Percentiles rank a stretch among this genome's conserved stretches.
phyloP scores from a whole-genome alignment of 1,140 invertebrate species.

The Ceratosolen solmsi region DNA sequence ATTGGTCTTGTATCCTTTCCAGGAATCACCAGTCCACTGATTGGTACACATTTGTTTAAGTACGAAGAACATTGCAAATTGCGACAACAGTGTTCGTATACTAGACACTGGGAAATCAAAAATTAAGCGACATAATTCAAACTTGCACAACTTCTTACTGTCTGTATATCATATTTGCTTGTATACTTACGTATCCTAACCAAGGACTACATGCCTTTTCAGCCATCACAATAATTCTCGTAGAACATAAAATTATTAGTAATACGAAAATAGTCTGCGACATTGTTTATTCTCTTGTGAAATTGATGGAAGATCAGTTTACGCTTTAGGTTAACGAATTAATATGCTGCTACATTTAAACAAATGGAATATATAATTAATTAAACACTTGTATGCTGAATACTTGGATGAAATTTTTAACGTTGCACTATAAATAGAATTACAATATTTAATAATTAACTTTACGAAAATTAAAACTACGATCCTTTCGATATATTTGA shows the following conservation, averaged over 20 bases:
- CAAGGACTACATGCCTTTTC: constrained; percentile 24
- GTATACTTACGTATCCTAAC: constrained; percentile 45
- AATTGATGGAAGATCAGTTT: no score
- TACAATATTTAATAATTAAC: no score
- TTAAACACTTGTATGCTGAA: no score
- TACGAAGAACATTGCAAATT: constrained; percentile 49
- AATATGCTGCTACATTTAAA: no score
- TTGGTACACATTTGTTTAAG: constrained; percentile 48
- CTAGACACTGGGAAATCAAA: constrained; percentile 51
- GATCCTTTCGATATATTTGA: neutral
- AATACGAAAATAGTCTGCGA: constrained; percentile 24
- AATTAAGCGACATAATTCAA: neutral
- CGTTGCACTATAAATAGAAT: no score
- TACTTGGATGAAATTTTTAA: no score
- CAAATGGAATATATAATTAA: no score
- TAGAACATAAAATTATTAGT: constrained; percentile 18
- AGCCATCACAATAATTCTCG: neutral
- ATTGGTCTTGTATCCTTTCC: constrained; percentile 47
- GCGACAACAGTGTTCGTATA: constrained; percentile 51
- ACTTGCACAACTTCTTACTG: neutral
- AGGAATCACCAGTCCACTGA: constrained; percentile 26
- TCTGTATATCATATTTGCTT: no score
- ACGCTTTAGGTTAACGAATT: no score
- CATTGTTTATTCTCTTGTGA: constrained; percentile 21
- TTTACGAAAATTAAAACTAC: neutral